Conservation (phyloP, 2,113 vertebrate genomes). For the Todiramphus saurophagus region DNA sequence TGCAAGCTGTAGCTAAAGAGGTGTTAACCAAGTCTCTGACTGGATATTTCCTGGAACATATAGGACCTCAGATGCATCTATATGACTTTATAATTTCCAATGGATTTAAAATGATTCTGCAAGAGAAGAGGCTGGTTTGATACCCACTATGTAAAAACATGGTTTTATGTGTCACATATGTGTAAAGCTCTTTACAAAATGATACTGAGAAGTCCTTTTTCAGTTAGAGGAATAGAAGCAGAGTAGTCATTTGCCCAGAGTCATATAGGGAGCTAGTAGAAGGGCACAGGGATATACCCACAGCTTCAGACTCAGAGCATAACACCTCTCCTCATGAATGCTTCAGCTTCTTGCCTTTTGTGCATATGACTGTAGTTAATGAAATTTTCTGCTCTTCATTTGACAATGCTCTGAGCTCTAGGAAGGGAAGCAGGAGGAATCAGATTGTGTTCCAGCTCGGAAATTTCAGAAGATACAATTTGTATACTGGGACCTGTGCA, state of each 20-base stretch:
- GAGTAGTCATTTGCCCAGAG: not conserved
- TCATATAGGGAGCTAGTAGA: not conserved
- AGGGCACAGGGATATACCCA: not conserved
- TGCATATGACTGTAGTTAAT: not conserved
- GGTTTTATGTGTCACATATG: not conserved
- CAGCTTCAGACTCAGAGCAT: not conserved
- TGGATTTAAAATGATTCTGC: not conserved
- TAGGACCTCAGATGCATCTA: no score
- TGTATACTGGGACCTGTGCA: not conserved
- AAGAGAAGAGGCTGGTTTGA: not conserved
- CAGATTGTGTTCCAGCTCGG: not conserved
- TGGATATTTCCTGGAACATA: not conserved
- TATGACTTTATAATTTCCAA: not conserved
- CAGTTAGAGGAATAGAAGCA: not conserved
- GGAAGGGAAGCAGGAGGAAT: not conserved
- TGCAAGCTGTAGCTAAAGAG: no score
- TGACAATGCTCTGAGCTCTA: not conserved
- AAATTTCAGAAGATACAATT: not conserved
- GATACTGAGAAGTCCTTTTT: not conserved
- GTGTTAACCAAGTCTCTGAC: not conserved
- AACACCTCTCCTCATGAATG: not conserved
- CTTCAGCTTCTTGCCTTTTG: not conserved
- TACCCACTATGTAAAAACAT: not conserved
- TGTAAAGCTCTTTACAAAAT: not conserved
- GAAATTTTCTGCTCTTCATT: not conserved